phyloP scores from a whole-genome alignment of 2,888 invertebrate genomes.

The Alviniconcha strummeri region DNA sequence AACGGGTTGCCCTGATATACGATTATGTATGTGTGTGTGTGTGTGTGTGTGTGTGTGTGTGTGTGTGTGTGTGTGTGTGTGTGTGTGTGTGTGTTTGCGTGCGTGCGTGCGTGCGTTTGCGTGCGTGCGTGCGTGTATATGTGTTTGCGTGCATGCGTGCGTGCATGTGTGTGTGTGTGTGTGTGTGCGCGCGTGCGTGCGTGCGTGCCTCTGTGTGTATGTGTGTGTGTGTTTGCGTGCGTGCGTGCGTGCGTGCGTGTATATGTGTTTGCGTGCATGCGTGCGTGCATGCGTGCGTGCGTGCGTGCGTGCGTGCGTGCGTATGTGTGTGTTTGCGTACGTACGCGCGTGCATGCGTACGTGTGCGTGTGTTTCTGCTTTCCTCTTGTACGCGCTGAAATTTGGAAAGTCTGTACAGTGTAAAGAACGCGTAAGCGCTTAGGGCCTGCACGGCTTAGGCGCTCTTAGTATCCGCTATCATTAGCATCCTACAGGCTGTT shows the following conservation, averaged over 20 bases:
- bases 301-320: conserved; percentile 7
- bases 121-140: too few species aligned
- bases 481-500: conserved; percentile 11
- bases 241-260: not conserved
- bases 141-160: not conserved
- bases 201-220: not conserved
- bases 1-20: too few species aligned
- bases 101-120: too few species aligned
- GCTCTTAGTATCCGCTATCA: too few species aligned
- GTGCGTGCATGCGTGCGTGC: not conserved
- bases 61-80: too few species aligned
- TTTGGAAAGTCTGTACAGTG: too few species aligned
- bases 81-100: too few species aligned
- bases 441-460: too few species aligned
- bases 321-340: not conserved
- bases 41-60: too few species aligned
- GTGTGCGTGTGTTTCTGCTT: not conserved
- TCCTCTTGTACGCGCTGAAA: too few species aligned
- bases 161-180: not conserved
- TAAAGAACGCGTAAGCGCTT: too few species aligned
- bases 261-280: not conserved
- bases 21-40: too few species aligned
- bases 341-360: not conserved
- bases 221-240: not conserved
- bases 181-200: not conserved